These are phyloP conservation scores for Odontamblyopus lacepedii DNA, from an alignment of 2,797 vertebrate species.

Conservation along the genomic window DNA sequence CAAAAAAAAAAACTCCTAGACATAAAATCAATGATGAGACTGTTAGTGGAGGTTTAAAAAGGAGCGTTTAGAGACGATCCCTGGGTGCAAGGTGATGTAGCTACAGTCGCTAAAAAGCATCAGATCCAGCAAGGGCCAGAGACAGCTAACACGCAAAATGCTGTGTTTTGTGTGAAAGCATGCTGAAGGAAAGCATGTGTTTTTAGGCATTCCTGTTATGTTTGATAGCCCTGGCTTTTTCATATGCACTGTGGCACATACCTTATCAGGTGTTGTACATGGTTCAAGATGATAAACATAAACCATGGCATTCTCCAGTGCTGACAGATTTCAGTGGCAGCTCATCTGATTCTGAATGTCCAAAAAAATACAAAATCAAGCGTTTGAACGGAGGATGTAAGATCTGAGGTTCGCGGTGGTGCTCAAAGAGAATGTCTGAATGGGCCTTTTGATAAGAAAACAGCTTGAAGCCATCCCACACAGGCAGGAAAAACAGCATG, in stretches of 20 bases:
- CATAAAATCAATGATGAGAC: constrained; percentile 83
- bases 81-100: constrained; percentile 78
- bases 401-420: constrained; percentile 72
- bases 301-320: constrained; percentile 68
- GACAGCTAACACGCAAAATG: constrained; percentile 41
- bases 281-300: constrained; percentile 70
- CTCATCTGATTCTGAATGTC: constrained; percentile 73
- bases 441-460: constrained; percentile 80
- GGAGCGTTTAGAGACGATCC: constrained; percentile 78
- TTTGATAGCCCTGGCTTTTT: constrained; percentile 29
- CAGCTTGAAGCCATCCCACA: constrained; percentile 80
- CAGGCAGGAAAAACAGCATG: constrained; percentile 79
- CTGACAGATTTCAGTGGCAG: constrained; percentile 70
- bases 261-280: constrained; percentile 61
- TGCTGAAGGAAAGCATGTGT: constrained; percentile 55
- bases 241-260: constrained; percentile 41
- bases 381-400: constrained; percentile 75
- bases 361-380: constrained; percentile 71
- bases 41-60: constrained; percentile 82
- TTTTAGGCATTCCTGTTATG: constrained; percentile 54
- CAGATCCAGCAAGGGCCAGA: constrained; percentile 69
- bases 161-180: constrained; percentile 41
- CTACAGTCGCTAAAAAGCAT: constrained; percentile 73
- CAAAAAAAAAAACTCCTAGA: constrained; percentile 55
- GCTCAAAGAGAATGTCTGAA: constrained; percentile 77